phyloP scores from a whole-genome alignment of 1,140 invertebrate species.

The Papilio polytes region DNA sequence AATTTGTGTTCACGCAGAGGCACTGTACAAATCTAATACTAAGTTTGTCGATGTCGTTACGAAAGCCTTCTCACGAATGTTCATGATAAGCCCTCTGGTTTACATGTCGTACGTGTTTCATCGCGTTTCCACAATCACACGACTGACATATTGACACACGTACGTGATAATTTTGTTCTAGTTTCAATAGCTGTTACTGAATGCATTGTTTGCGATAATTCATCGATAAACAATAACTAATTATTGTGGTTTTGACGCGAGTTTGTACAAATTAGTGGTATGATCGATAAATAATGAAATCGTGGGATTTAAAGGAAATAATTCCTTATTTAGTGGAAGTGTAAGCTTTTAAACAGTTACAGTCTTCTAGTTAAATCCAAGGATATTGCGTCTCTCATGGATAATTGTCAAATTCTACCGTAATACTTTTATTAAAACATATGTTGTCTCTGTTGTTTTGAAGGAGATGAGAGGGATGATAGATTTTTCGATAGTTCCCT shows the following conservation, averaged over 20 bases:
- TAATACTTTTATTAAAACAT: no score
- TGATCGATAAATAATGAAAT: neutral
- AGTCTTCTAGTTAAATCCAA: no score
- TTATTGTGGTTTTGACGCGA: neutral
- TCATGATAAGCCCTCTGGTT: neutral
- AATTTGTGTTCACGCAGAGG: no score
- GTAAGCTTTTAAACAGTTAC: no score
- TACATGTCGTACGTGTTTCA: neutral
- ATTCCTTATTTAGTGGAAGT: neutral
- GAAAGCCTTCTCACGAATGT: no score
- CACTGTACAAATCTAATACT: no score
- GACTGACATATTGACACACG: slow-evolving; percentile 22
- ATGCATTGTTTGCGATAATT: slow-evolving; percentile 7
- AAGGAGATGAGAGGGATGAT: no score
- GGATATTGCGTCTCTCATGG: no score
- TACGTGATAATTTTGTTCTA: slow-evolving; percentile 23
- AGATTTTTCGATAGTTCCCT: neutral
- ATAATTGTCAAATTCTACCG: no score
- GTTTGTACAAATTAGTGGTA: neutral
- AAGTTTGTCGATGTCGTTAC: no score
- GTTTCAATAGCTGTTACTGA: slow-evolving; percentile 5
- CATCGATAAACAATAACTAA: slow-evolving; percentile 11
- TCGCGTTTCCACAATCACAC: slow-evolving; percentile 11
- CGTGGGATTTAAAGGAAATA: neutral
- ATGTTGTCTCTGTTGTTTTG: neutral